phyloP scores from a whole-genome alignment of 2,797 vertebrate species.

The Lithobates pipiens region DNA sequence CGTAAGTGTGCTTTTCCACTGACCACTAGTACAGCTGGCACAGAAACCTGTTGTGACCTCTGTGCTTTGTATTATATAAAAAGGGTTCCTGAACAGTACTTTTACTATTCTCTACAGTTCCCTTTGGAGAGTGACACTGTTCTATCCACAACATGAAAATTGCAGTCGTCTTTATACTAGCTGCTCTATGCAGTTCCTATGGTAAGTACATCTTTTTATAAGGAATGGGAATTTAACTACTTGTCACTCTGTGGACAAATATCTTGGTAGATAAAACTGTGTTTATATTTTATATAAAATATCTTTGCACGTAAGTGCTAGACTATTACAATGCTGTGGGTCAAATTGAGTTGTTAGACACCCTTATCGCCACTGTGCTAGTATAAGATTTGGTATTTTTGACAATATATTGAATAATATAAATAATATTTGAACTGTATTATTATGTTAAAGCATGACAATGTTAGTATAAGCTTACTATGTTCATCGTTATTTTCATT shows the following conservation, averaged over 20 bases:
- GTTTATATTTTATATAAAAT: neutral
- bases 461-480: neutral
- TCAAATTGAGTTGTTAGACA: no score
- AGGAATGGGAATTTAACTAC: neutral
- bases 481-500: neutral
- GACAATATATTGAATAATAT: no score
- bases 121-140: slow-evolving; percentile 7
- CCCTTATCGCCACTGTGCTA: no score
- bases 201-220: slow-evolving; percentile 7
- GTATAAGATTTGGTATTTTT: neutral
- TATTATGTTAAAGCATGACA: neutral
- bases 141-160: slow-evolving; percentile 43
- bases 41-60: neutral
- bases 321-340: no score
- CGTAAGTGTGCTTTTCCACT: slow-evolving; percentile 1
- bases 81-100: neutral
- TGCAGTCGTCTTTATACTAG: slow-evolving; percentile 34
- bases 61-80: slow-evolving; percentile 20
- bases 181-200: slow-evolving; percentile 28
- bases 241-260: no score
- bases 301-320: no score
- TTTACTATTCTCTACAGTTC: slow-evolving; percentile 16
- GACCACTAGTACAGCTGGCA: slow-evolving; percentile 1
- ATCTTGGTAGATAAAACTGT: neutral
- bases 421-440: neutral